Conservation (phyloP, 2,113 vertebrate species). For the Panurus biarmicus region DNA sequence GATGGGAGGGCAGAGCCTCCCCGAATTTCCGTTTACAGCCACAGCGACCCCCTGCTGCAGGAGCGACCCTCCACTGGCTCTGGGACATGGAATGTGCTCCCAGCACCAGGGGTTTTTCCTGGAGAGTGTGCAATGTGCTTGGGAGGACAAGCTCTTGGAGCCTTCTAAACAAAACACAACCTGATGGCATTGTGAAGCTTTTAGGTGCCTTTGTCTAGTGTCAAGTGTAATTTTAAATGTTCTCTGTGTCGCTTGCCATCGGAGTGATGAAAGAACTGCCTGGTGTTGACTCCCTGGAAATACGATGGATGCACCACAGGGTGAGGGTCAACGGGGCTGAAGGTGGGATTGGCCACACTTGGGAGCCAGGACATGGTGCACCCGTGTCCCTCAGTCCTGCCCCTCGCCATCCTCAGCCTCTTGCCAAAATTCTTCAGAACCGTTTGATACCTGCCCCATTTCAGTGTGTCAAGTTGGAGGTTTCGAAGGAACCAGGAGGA, state of each 20-base stretch:
- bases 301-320: background rate
- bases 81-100: background rate
- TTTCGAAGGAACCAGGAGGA: background rate
- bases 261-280: background rate
- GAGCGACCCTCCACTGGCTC: background rate
- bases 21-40: background rate
- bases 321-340: fast-evolving
- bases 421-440: background rate
- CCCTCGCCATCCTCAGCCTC: background rate
- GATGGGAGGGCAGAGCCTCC: background rate
- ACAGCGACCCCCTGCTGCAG: background rate
- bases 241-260: background rate
- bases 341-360: background rate
- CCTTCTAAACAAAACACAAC: background rate
- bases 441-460: background rate
- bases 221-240: background rate
- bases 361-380: background rate
- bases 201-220: constrained; percentile 45
- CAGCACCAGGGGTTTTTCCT: background rate
- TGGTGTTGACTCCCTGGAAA: background rate
- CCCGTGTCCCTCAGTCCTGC: fast-evolving
- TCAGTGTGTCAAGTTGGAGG: background rate
- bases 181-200: background rate
- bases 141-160: background rate
- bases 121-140: background rate